These are phyloP conservation scores for Catharus bicknelli DNA, from an alignment of 2,113 vertebrate genomes.

Conservation along the genomic window DNA sequence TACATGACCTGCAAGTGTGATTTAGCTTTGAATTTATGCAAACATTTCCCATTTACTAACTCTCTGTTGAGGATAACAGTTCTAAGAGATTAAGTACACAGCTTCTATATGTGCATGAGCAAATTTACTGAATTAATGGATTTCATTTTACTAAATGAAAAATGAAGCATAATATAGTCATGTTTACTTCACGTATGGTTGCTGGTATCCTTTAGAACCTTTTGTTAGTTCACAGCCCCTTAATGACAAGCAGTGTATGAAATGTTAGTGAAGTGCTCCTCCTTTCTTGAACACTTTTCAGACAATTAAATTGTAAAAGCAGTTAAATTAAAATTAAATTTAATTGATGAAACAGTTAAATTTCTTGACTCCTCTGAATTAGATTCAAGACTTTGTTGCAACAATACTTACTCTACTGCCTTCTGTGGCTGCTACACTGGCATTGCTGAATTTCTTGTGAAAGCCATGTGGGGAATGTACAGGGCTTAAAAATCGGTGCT, in stretches of 20 bases:
- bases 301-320: not conserved
- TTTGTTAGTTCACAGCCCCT: not conserved
- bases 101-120: not conserved
- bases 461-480: not conserved
- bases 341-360: not conserved
- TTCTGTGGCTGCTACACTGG: not conserved
- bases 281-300: not conserved
- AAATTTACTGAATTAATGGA: not conserved
- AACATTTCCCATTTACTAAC: not conserved
- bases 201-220: not conserved
- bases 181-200: not conserved
- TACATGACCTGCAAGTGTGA: not conserved
- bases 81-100: not conserved
- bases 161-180: not conserved
- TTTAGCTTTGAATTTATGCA: not conserved
- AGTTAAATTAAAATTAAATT: not conserved
- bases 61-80: not conserved
- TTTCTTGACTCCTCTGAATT: not conserved
- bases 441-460: not conserved
- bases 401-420: not conserved
- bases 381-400: not conserved
- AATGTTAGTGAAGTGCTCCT: not conserved
- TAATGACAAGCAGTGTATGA: not conserved
- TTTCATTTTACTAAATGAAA: not conserved
- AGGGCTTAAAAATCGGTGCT: not conserved